Conservation (phyloP, 2,797 vertebrate species). For the Parambassis ranga region DNA sequence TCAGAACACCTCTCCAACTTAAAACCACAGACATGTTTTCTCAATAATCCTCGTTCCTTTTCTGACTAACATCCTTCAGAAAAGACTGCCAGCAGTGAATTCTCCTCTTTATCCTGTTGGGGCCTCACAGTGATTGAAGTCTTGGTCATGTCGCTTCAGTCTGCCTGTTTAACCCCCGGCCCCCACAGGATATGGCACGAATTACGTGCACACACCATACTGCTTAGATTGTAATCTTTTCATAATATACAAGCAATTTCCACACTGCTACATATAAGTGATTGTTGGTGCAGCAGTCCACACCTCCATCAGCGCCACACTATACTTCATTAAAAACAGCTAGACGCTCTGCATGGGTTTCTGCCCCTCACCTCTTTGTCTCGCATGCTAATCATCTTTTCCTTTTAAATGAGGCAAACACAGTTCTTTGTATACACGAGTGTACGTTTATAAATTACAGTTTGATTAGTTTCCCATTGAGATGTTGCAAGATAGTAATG, state of each 20-base stretch:
- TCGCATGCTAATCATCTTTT: conserved; percentile 40
- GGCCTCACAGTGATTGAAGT: conserved; percentile 60
- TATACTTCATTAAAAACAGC: conserved; percentile 12
- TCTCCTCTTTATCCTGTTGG: conserved; percentile 28
- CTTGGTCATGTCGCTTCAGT: conserved; percentile 40
- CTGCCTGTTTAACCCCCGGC: conserved; percentile 57
- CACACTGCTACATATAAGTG: conserved; percentile 43
- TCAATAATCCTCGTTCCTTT: conserved; percentile 31
- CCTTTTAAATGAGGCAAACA: conserved; percentile 43
- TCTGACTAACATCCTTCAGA: conserved; percentile 38
- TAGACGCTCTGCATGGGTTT: conserved; percentile 11
- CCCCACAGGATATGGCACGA: conserved; percentile 58
- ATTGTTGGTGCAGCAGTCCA: conserved; percentile 30
- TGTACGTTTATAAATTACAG: conserved; percentile 39
- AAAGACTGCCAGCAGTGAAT: conserved; percentile 28
- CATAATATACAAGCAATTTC: conserved; percentile 70
- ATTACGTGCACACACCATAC: conserved; percentile 49
- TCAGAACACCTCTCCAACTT: conserved; percentile 11
- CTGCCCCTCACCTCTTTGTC: conserved; percentile 2
- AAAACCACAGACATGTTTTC: conserved; percentile 34
- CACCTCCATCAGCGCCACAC: conserved; percentile 2
- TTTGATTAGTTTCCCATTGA: conserved; percentile 56
- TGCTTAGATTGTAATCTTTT: conserved; percentile 69
- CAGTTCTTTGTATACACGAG: conserved; percentile 27
- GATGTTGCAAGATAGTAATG: conserved; percentile 41